Conservation (phyloP, 2,113 vertebrate genomes). For the Coturnix japonica region DNA sequence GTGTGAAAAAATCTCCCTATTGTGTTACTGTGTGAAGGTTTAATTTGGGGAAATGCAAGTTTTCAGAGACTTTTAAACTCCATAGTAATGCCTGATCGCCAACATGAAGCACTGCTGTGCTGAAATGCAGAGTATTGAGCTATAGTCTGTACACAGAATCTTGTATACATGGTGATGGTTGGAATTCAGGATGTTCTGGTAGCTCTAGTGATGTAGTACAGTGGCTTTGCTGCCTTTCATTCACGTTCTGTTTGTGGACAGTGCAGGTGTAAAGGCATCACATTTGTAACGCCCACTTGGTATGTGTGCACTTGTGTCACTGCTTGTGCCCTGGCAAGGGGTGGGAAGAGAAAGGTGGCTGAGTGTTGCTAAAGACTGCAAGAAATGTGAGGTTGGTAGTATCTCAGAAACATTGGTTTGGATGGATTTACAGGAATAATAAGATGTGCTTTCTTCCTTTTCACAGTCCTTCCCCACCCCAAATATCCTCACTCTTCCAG, state of each 20-base stretch:
- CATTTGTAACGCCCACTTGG: background rate
- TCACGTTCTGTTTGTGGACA: background rate
- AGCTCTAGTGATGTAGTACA: fast-evolving
- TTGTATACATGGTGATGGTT: background rate
- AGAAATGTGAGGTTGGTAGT: background rate
- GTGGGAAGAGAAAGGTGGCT: background rate
- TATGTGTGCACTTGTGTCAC: fast-evolving
- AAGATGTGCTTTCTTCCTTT: background rate
- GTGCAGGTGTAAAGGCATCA: background rate
- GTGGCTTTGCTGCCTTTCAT: background rate
- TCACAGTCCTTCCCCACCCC: background rate
- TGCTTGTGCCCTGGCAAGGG: fast-evolving
- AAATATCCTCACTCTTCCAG: background rate
- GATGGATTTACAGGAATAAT: background rate
- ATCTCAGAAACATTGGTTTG: background rate
- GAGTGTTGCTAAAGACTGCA: background rate
- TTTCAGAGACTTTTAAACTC: background rate
- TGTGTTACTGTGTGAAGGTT: background rate
- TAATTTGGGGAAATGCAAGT: background rate
- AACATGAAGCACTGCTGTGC: background rate
- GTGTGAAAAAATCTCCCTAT: background rate
- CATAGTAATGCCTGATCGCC: background rate
- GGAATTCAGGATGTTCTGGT: background rate
- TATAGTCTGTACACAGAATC: background rate
- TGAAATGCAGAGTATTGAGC: background rate